These are phyloP conservation scores for Acronicta psi DNA, from an alignment of 2,888 invertebrate species.

Conservation along the genomic window DNA sequence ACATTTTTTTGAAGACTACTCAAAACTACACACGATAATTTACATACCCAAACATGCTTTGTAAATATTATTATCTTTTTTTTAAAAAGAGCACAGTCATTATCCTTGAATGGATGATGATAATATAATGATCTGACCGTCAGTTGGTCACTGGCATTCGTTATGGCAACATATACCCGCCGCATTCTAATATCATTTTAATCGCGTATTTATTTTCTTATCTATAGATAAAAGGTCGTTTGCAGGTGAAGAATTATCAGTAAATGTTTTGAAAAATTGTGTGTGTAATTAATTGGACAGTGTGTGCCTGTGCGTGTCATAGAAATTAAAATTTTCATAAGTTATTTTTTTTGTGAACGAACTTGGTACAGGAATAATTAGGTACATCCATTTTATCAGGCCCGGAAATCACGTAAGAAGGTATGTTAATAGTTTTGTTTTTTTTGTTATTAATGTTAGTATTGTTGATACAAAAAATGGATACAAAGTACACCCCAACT, in stretches of 20 bases:
- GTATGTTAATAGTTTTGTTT: too few relatives aligned
- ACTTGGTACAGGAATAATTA: too few relatives aligned
- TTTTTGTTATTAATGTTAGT: too few relatives aligned
- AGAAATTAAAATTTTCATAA: neutral
- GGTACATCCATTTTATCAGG: too few relatives aligned
- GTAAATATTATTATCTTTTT: neutral
- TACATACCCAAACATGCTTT: neutral
- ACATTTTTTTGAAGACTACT: too few relatives aligned
- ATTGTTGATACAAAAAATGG: too few relatives aligned
- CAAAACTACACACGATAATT: too few relatives aligned
- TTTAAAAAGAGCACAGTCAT: neutral
- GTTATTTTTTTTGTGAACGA: neutral
- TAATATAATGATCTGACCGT: conserved; percentile 1
- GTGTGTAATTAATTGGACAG: too few relatives aligned
- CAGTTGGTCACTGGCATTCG: conserved; percentile 17
- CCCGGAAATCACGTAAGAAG: too few relatives aligned
- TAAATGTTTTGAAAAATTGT: neutral
- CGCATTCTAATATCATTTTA: neutral
- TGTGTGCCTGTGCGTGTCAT: neutral
- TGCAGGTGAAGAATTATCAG: neutral
- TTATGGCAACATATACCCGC: neutral
- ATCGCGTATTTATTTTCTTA: conserved; percentile 1
- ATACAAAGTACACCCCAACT: too few relatives aligned
- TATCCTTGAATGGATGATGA: conserved; percentile 2
- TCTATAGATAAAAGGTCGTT: conserved; percentile 3